These are phyloP conservation scores for Pinna nobilis DNA, from an alignment of 1,140 invertebrate species.

Conservation along the genomic window DNA sequence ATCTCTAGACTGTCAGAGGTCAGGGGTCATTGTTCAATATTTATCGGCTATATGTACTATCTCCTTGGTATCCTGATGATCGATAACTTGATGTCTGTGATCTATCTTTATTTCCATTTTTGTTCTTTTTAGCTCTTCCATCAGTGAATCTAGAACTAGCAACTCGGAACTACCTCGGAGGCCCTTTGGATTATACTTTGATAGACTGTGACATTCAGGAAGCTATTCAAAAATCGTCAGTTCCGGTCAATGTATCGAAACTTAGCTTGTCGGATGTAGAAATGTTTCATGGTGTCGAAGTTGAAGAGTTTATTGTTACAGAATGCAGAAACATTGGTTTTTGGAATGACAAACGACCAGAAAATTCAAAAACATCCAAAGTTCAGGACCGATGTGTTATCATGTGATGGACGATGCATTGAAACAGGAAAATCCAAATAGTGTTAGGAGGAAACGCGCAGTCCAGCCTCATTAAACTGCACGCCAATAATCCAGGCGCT, in stretches of 20 bases:
- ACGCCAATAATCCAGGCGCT: too few relatives aligned
- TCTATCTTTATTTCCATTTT: neutral
- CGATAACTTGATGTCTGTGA: neutral
- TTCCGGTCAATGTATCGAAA: slow-evolving; percentile 56
- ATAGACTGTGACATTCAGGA: slow-evolving; percentile 53
- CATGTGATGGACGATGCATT: slow-evolving; percentile 61
- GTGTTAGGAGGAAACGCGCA: too few relatives aligned
- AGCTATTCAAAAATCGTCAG: slow-evolving; percentile 53
- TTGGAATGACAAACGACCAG: slow-evolving; percentile 61
- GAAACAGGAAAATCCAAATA: too few relatives aligned
- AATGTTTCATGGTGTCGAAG: slow-evolving; percentile 61
- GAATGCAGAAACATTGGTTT: slow-evolving; percentile 62
- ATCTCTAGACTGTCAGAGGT: too few relatives aligned
- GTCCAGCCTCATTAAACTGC: too few relatives aligned
- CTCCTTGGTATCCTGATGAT: neutral
- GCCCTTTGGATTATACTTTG: slow-evolving; percentile 57
- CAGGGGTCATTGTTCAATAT: too few relatives aligned
- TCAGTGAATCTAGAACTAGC: slow-evolving; percentile 67
- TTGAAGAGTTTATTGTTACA: slow-evolving; percentile 69
- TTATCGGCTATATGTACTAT: too few relatives aligned
- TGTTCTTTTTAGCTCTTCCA: slow-evolving; percentile 63
- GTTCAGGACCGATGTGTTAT: slow-evolving; percentile 48
- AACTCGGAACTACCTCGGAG: slow-evolving; percentile 70
- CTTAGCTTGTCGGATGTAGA: slow-evolving; percentile 59
- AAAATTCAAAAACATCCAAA: slow-evolving; percentile 43